Percentiles rank a stretch among this genome's conserved stretches.
Conservation (phyloP, 2,888 invertebrate species). For the Chaetogeoica ovagalla region DNA sequence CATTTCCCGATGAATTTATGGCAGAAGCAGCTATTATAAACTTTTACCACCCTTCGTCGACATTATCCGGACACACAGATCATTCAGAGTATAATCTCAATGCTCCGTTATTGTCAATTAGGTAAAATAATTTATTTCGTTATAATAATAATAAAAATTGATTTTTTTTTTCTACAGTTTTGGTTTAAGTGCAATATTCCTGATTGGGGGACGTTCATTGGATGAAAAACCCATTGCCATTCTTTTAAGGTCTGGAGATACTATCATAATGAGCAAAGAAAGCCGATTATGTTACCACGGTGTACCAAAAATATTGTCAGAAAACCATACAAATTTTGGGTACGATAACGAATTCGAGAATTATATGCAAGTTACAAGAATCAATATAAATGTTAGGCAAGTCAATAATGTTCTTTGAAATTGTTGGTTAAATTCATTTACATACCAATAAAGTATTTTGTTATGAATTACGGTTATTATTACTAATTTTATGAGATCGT, state of each 20-base stretch:
- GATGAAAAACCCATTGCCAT: slow-evolving; percentile 72
- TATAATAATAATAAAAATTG: slow-evolving; percentile 3
- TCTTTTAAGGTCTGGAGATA: slow-evolving; percentile 84
- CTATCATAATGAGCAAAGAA: slow-evolving; percentile 84
- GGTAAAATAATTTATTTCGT: slow-evolving; percentile 62
- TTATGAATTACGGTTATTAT: no score
- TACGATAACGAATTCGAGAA: slow-evolving; percentile 60
- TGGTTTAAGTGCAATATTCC: slow-evolving; percentile 91
- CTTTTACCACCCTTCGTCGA: slow-evolving; percentile 91
- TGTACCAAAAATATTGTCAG: slow-evolving; percentile 74
- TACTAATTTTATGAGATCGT: no score
- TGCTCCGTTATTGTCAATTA: slow-evolving; percentile 89
- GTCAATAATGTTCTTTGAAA: slow-evolving; percentile 61
- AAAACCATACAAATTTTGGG: slow-evolving; percentile 2
- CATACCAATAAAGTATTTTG: no score
- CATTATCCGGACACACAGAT: slow-evolving; percentile 91
- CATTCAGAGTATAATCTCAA: slow-evolving; percentile 83
- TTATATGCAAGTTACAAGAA: slow-evolving; percentile 74
- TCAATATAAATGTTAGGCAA: slow-evolving; percentile 93
- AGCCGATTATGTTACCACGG: slow-evolving; percentile 90
- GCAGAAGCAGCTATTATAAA: slow-evolving; percentile 96
- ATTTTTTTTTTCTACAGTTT: slow-evolving; percentile 68
- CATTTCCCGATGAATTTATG: slow-evolving; percentile 65
- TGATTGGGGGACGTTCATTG: slow-evolving; percentile 80
- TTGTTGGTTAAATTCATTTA: no score